phyloP scores from a whole-genome alignment of 2,113 vertebrate genomes.

The Pampusana beccarii region DNA sequence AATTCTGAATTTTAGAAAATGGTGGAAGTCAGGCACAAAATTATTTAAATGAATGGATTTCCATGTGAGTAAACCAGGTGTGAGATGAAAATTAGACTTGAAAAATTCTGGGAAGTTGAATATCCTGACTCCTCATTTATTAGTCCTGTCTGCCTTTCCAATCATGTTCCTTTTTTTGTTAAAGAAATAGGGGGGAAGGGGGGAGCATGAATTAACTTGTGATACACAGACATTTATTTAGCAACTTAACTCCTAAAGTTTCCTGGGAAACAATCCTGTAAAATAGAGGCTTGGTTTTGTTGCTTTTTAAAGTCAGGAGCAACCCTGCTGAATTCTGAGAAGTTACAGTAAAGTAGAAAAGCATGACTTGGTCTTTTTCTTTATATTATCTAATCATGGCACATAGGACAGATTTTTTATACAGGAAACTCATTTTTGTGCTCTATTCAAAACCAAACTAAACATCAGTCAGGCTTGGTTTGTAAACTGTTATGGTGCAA shows the following conservation, averaged over 20 bases:
- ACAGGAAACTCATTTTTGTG: neutral
- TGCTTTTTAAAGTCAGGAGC: neutral
- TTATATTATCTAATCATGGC: neutral
- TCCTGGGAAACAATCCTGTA: neutral
- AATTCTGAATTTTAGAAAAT: neutral
- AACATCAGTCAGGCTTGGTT: neutral
- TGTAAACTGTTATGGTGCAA: neutral
- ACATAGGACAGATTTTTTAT: neutral
- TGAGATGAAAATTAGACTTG: neutral
- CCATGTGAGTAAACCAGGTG: neutral
- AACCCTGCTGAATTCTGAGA: neutral
- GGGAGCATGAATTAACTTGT: neutral
- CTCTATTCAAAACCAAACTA: neutral
- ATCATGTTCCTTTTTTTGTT: neutral
- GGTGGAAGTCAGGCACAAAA: neutral
- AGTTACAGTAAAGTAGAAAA: neutral
- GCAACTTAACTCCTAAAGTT: neutral
- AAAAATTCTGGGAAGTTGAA: neutral
- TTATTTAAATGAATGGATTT: neutral
- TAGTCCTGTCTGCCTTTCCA: neutral
- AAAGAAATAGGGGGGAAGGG: neutral
- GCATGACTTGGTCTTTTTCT: neutral
- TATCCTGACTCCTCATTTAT: neutral
- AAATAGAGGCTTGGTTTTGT: neutral
- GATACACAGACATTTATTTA: conserved; percentile 18